These are phyloP conservation scores for Grapholita molesta DNA, from an alignment of 1,140 invertebrate species.

Conservation along the genomic window DNA sequence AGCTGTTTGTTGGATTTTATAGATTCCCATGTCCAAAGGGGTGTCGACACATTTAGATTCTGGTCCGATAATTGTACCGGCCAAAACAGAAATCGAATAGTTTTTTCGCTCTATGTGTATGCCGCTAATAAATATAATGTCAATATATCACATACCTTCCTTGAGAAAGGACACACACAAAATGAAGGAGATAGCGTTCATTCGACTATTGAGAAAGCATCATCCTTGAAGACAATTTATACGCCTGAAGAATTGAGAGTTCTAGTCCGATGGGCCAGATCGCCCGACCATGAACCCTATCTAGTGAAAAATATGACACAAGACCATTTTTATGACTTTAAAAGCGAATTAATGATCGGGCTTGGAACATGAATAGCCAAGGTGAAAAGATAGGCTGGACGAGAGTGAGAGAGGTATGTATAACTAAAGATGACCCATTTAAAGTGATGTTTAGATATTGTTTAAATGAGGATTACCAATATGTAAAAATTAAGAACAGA, in stretches of 20 bases:
- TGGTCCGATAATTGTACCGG: slow-evolving; percentile 15
- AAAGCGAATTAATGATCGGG: not conserved
- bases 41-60: slow-evolving; percentile 16
- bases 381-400: not conserved
- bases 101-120: not conserved
- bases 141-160: too few relatives aligned
- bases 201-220: not conserved
- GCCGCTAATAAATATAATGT: too few relatives aligned
- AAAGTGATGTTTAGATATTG: not conserved
- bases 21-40: not conserved
- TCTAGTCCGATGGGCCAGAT: not conserved
- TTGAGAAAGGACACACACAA: too few relatives aligned
- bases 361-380: not conserved
- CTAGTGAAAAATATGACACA: not conserved
- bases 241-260: not conserved
- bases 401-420: not conserved
- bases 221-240: not conserved
- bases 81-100: not conserved
- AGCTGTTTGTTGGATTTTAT: slow-evolving; percentile 26
- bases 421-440: not conserved
- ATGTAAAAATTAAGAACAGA: not conserved
- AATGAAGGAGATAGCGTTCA: too few relatives aligned
- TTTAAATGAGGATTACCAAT: not conserved
- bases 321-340: not conserved
- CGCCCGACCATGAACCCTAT: not conserved